Conservation (phyloP, 2,888 invertebrate species). For the Morpho deidamia region DNA sequence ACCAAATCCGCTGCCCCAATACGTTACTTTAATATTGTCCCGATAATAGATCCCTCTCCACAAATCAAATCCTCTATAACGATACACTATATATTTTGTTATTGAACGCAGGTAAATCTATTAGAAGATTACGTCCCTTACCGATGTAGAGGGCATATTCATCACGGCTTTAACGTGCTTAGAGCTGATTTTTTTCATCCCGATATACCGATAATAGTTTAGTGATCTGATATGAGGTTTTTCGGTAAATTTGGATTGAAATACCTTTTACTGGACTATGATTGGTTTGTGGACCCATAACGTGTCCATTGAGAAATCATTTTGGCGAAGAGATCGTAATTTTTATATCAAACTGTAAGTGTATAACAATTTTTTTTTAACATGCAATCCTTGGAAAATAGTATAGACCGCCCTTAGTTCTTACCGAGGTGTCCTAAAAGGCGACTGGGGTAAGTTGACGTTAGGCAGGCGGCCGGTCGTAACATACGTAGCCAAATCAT, state of each 20-base stretch:
- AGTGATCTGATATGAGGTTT: slow-evolving; percentile 15
- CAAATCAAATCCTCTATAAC: slow-evolving; percentile 14
- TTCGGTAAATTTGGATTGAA: slow-evolving; percentile 7
- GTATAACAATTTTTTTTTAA: no score
- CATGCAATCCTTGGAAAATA: no score
- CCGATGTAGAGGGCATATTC: slow-evolving; percentile 21
- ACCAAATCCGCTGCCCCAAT: not conserved
- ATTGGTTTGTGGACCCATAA: no score
- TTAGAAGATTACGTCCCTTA: slow-evolving; percentile 26
- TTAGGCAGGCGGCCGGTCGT: no score
- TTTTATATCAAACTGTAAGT: no score
- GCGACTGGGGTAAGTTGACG: no score
- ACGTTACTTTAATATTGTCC: not conserved
- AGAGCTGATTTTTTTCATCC: slow-evolving; percentile 14
- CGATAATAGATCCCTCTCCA: slow-evolving; percentile 13
- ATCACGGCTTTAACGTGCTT: slow-evolving; percentile 20
- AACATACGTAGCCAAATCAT: no score
- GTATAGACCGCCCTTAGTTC: no score
- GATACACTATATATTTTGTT: slow-evolving; percentile 21
- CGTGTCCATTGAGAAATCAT: no score
- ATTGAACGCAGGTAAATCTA: slow-evolving; percentile 26
- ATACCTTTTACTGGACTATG: slow-evolving; percentile 6
- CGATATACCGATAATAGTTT: slow-evolving; percentile 11
- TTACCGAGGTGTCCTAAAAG: no score
- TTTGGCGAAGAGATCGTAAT: no score